Base-by-base conservation (phyloP, 1,140 invertebrate species). In the Drosophila paulistorum region DNA sequence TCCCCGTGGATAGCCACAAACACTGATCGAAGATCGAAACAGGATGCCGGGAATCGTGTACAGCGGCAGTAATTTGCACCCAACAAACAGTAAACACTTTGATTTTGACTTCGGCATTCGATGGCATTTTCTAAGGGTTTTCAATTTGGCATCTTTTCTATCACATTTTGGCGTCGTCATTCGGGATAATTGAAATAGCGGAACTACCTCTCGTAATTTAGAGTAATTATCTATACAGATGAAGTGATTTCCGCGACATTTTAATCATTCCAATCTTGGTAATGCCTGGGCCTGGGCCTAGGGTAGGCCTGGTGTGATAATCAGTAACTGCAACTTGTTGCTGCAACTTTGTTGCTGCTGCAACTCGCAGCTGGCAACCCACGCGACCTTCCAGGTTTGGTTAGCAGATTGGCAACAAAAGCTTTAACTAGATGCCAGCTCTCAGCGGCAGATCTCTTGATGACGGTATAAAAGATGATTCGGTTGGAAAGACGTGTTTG, bases 31-130 rank as follows among this genome's bases (percentile, higher is more conserved):
- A 59, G 51, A 41, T 78, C 37, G 48, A 69, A 87, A 77, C 83
- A 86, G 83, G 83, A 87, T 86, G 79, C 72, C 73, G 68, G 62
- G 74, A 82, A 83, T 69, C 59, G 73, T 3, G 9, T 79, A 82
- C 79, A 77, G 79, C 68, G 61, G 76, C 62, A 37, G 76, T 87
- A 76, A 82, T 81, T 81, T 64, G 71, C 68, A 81, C 71, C 69
- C 75, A 67, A 39, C 39, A 74, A 77, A 71, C 63, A 59, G 30
- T 30, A 30, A 30, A 30, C 30, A 30, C 30, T 30, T 30, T 30
- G 63, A 68, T 48, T 35, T 6, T 70, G 76, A 48, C 58, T 74
- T 68, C 35, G 57, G 61, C 30, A 39, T 37, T 48, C 26, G 37
- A 10, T 48, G 55, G 20, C 11, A 17, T 61, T 51, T 68, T 61